Evolutionary conservation across 2,888 invertebrate genomes (phyloP), one percentile per base, ranked within the genome.

Genomic region (Candidula unifasciata): DNA sequence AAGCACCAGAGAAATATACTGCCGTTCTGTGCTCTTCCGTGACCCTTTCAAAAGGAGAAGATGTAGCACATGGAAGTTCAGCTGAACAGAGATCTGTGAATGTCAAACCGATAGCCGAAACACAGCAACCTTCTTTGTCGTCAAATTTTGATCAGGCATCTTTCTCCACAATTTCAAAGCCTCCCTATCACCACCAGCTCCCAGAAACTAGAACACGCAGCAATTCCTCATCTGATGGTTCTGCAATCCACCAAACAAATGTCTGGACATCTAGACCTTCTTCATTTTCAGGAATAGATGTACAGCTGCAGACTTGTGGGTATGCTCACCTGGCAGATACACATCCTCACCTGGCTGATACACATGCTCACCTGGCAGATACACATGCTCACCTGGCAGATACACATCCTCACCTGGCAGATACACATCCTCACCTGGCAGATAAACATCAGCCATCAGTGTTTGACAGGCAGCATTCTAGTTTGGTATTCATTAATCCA

Each of bases 181-280:
- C 92, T 13, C 91, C 91, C 2, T 86, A 88, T 44, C 88, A 90
- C 84, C 86, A 69, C 69, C 64, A 89, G 89, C 81, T 83, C 69
- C 87, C 89, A 54, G 87, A 88, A 69, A 86, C 88, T 18, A 86
- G 90, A 18, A 90, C 91, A 37, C 88, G 90, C 30, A 91, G 92
- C 83, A 91, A 92, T 80, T 91, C 91, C n/a, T 90, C 90, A 16
- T 89, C 90, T 64, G 91, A 91, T 78, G 88, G 88, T 37, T 90
- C 89, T 81, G 83, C 86, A 54, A 69, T 84, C 1, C 78, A 80
- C 27, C 85, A 83, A 3, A 21, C 10, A 18, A 30, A 68, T 44
- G 52, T 44, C 44, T 73, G 8, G 30, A n/a, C 30, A 30, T 54
- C 74, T 24, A 74, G 74, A 16, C 74, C 74, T 30, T 54, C 74